phyloP scores from a whole-genome alignment of 2,113 vertebrate genomes.

The Scomber scombrus region DNA sequence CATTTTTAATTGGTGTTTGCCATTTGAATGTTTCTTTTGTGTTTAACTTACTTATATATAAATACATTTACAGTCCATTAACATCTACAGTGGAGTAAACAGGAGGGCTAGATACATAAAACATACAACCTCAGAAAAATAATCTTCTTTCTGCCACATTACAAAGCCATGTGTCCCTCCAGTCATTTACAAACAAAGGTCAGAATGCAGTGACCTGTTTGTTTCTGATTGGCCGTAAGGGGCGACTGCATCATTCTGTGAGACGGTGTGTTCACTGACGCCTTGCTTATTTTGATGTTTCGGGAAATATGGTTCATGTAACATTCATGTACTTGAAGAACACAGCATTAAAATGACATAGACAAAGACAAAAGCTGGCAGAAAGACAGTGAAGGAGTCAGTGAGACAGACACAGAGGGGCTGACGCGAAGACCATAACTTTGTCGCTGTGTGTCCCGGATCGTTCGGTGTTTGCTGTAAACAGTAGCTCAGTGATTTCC shows the following conservation, averaged over 20 bases:
- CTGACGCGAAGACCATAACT: slow-evolving; percentile 41
- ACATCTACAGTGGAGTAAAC: neutral
- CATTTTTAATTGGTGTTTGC: neutral
- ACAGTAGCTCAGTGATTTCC: slow-evolving; percentile 59
- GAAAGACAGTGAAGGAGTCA: slow-evolving; percentile 23
- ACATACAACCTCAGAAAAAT: neutral
- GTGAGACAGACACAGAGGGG: slow-evolving; percentile 39
- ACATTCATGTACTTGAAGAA: slow-evolving; percentile 38
- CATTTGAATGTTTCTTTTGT: neutral
- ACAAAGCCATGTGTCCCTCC: slow-evolving; percentile 41
- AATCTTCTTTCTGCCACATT: slow-evolving; percentile 14
- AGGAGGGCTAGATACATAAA: neutral
- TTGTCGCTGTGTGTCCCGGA: slow-evolving; percentile 36
- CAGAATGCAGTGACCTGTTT: slow-evolving; percentile 20
- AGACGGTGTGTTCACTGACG: slow-evolving; percentile 30
- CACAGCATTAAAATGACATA: slow-evolving; percentile 42
- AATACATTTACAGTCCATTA: neutral
- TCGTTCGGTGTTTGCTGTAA: slow-evolving; percentile 52
- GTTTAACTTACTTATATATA: neutral
- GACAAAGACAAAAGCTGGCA: slow-evolving; percentile 45
- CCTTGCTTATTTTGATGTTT: slow-evolving; percentile 46
- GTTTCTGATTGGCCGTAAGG: slow-evolving; percentile 38
- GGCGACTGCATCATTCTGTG: slow-evolving; percentile 32
- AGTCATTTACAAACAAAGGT: slow-evolving; percentile 46
- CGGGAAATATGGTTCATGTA: slow-evolving; percentile 43